Percentiles rank a stretch among this genome's conserved stretches.
Evolutionary conservation across 1,140 invertebrate genomes (phyloP).

Genomic region (Dendrolimus punctatus): DNA sequence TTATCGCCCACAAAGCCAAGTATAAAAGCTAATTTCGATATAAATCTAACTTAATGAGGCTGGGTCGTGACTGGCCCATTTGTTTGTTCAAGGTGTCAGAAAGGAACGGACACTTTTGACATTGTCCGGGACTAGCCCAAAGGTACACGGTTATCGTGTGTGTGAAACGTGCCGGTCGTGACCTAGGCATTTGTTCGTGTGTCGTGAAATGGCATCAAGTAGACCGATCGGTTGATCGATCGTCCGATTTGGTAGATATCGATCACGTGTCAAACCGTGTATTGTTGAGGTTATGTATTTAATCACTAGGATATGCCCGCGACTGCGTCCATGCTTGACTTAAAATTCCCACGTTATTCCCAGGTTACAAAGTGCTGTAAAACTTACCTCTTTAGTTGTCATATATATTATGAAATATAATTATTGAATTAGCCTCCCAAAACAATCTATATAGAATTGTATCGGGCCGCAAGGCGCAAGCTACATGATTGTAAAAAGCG

Average conservation of each 20-base stretch:
- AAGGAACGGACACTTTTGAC: conserved; percentile 31
- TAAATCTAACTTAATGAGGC: conserved; percentile 29
- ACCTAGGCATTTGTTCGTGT: conserved; percentile 33
- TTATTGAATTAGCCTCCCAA: no score
- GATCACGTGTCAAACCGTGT: background rate
- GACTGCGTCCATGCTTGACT: background rate
- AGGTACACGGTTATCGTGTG: conserved; percentile 20
- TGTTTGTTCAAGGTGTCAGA: conserved; percentile 34
- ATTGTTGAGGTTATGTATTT: background rate
- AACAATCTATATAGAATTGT: no score
- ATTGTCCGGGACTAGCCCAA: conserved; percentile 37
- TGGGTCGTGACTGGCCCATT: conserved; percentile 45
- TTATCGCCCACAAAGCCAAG: background rate
- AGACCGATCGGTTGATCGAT: background rate
- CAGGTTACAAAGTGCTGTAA: no score
- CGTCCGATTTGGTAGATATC: background rate
- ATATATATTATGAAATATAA: no score
- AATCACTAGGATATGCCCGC: background rate
- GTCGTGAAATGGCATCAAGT: conserved; percentile 18
- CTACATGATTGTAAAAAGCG: no score
- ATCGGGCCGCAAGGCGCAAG: no score
- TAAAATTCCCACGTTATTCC: no score
- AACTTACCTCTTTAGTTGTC: no score
- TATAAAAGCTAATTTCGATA: background rate
- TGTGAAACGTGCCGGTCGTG: conserved; percentile 28